phyloP scores from a whole-genome alignment of 2,888 invertebrate genomes.

The Leptodirus hochenwartii region DNA sequence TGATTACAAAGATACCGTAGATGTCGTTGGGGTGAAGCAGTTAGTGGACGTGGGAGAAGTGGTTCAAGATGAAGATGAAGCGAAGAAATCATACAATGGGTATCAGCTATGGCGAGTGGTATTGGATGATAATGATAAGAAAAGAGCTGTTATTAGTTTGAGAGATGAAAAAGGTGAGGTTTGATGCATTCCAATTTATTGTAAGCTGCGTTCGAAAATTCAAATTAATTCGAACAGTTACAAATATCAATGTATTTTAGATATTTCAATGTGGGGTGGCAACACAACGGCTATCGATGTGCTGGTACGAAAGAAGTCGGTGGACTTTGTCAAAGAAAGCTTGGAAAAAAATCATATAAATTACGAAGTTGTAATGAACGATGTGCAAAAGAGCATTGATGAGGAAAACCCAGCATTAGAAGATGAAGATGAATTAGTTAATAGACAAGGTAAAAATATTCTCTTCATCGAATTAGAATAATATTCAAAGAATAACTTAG shows the following conservation, averaged over 20 bases:
- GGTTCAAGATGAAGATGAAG: slow-evolving; percentile 8
- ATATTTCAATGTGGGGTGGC: slow-evolving; percentile 46
- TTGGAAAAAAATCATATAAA: slow-evolving; percentile 43
- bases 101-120: slow-evolving; percentile 59
- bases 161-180: slow-evolving; percentile 23
- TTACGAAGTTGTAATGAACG: slow-evolving; percentile 54
- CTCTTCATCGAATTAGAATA: background rate
- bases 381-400: slow-evolving; percentile 61
- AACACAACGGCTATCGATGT: slow-evolving; percentile 46
- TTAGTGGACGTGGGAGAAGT: slow-evolving; percentile 3
- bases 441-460: slow-evolving; percentile 42
- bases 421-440: slow-evolving; percentile 45
- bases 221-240: background rate
- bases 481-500: slow-evolving; percentile 5
- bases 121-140: slow-evolving; percentile 31
- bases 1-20: no score
- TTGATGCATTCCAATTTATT: background rate
- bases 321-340: slow-evolving; percentile 40
- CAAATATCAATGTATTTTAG: slow-evolving; percentile 23
- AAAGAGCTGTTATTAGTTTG: slow-evolving; percentile 32
- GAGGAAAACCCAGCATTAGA: slow-evolving; percentile 57
- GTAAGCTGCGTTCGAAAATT: background rate
- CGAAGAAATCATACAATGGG: slow-evolving; percentile 45
- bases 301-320: slow-evolving; percentile 45
- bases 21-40: slow-evolving; percentile 5